Conservation (phyloP, 2,888 invertebrate species). For the Watsonalla cultraria region DNA sequence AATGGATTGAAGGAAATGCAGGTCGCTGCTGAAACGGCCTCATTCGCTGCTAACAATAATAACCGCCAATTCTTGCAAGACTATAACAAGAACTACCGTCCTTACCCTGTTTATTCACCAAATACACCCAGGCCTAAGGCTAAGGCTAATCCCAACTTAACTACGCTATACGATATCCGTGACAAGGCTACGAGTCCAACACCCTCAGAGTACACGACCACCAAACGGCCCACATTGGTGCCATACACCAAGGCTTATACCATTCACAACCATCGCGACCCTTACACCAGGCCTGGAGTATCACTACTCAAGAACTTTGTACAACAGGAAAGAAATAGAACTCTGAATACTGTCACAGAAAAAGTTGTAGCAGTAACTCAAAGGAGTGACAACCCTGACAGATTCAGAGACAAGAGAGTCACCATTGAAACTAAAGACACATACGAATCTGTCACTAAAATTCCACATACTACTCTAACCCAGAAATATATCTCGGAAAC, state of each 20-base stretch:
- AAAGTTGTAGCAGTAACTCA: conserved; percentile 40
- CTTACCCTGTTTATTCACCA: conserved; percentile 66
- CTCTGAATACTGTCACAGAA: conserved; percentile 43
- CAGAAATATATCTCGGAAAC: conserved; percentile 39
- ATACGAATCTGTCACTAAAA: conserved; percentile 66
- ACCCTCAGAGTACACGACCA: conserved; percentile 33
- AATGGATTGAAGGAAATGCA: conserved; percentile 81
- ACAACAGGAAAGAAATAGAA: conserved; percentile 62
- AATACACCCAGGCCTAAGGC: conserved; percentile 48
- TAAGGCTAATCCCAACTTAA: conserved; percentile 58
- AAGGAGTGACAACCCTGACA: conserved; percentile 33
- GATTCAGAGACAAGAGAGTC: conserved; percentile 26
- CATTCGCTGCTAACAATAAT: conserved; percentile 82
- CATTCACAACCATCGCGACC: conserved; percentile 52
- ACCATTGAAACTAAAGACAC: conserved; percentile 43
- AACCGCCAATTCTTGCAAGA: conserved; percentile 67
- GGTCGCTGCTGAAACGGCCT: conserved; percentile 86
- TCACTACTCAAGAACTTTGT: conserved; percentile 59
- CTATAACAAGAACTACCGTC: conserved; percentile 60
- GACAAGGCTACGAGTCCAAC: conserved; percentile 39
- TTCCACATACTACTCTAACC: conserved; percentile 52
- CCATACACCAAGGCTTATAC: conserved; percentile 63
- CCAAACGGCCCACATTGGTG: conserved; percentile 63
- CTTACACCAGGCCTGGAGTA: conserved; percentile 70
- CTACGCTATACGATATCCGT: conserved; percentile 66